Percentiles rank a stretch among this genome's conserved stretches.
phyloP scores from a whole-genome alignment of 2,888 invertebrate species.

The Heterodera filipjevi region DNA sequence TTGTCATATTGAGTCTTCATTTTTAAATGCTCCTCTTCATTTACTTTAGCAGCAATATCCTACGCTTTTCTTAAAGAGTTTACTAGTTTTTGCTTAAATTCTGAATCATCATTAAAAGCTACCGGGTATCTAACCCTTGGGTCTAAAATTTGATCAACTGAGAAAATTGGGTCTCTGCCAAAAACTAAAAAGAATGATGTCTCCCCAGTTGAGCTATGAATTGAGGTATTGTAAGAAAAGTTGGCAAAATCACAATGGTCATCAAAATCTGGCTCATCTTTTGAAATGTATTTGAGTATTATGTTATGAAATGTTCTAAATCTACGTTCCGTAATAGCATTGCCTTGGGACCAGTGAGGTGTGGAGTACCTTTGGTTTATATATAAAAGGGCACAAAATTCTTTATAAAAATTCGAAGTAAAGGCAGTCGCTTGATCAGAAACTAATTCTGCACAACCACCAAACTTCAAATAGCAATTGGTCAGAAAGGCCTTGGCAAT shows the following conservation, averaged over 20 bases:
- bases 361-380: slow-evolving; percentile 38
- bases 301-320: slow-evolving; percentile 39
- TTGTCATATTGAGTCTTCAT: slow-evolving; percentile 29
- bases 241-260: slow-evolving; percentile 4
- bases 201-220: slow-evolving; percentile 35
- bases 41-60: slow-evolving; percentile 19
- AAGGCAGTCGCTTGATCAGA: slow-evolving; percentile 53
- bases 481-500: slow-evolving; percentile 54
- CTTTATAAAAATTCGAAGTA: slow-evolving; percentile 24
- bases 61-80: slow-evolving; percentile 20
- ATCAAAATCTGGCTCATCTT: slow-evolving; percentile 35
- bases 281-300: slow-evolving; percentile 30
- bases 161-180: slow-evolving; percentile 37
- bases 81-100: slow-evolving; percentile 18
- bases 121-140: neutral
- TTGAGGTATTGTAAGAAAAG: slow-evolving; percentile 41
- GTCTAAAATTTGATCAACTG: slow-evolving; percentile 33
- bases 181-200: slow-evolving; percentile 38
- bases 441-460: slow-evolving; percentile 45
- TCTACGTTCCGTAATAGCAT: slow-evolving; percentile 53
- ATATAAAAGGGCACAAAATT: slow-evolving; percentile 30
- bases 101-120: slow-evolving; percentile 16
- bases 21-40: neutral
- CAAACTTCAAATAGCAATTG: too few relatives aligned
- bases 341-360: slow-evolving; percentile 35